A percentile compares a stretch with the other conserved stretches of the same genome.
Evolutionary conservation across 1,140 invertebrate genomes (phyloP).

Genomic region (Drosophila punjabiensis): DNA sequence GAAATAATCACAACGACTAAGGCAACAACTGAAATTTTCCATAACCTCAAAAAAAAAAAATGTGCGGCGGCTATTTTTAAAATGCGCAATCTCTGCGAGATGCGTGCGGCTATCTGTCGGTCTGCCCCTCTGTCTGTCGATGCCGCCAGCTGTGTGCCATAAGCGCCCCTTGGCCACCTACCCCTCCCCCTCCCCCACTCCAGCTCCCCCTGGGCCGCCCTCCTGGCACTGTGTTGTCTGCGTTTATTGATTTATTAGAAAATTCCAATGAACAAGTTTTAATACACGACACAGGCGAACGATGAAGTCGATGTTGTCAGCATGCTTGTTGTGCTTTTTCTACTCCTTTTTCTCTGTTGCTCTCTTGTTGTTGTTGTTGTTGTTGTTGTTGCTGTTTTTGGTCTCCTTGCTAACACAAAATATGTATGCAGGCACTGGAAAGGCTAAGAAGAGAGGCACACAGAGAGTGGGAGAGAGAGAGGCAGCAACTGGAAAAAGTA

Average conservation of each 20-base stretch:
- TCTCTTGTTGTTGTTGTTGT: conserved; percentile 9
- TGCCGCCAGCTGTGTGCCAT: conserved; percentile 78
- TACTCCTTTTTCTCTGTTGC: conserved; percentile 22
- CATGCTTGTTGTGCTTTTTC: conserved; percentile 56
- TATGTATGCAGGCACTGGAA: conserved; percentile 1
- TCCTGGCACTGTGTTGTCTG: conserved; percentile 73
- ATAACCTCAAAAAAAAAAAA: conserved; percentile 75
- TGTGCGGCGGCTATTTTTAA: conserved; percentile 70
- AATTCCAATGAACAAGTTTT: conserved; percentile 84
- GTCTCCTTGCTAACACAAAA: conserved; percentile 37
- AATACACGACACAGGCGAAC: conserved; percentile 76
- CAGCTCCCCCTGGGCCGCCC: conserved; percentile 5
- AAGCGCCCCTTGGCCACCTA: conserved; percentile 7
- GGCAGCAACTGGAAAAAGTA: conserved; percentile 48
- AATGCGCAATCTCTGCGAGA: conserved; percentile 74
- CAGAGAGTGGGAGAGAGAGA: background rate
- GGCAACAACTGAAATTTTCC: conserved; percentile 66
- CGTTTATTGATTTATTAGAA: conserved; percentile 84
- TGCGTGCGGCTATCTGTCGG: conserved; percentile 53
- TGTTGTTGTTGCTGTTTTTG: conserved; percentile 29
- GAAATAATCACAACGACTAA: conserved; percentile 36
- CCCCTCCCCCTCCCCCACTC: background rate
- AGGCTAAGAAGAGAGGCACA: conserved; percentile 15
- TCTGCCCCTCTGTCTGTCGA: conserved; percentile 40
- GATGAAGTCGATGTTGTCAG: conserved; percentile 55